phyloP scores from a whole-genome alignment of 1,140 invertebrate genomes.

The Epicauta chinensis region DNA sequence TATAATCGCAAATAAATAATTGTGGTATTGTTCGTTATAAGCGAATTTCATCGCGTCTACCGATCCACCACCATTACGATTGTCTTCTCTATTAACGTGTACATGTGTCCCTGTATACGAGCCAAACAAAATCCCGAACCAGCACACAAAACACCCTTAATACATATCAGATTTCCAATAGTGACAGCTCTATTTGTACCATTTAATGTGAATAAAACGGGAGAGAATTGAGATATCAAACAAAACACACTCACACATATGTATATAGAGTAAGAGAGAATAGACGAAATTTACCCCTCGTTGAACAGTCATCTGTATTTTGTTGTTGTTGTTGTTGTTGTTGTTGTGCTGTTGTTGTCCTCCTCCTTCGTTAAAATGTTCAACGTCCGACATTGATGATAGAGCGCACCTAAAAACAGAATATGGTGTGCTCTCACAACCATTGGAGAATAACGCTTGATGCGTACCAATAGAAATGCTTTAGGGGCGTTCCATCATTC shows the following conservation, averaged over 20 bases:
- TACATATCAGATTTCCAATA: constrained; percentile 25
- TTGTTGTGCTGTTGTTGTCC: neutral
- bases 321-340: neutral
- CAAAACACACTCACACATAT: no score
- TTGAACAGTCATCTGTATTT: constrained; percentile 15
- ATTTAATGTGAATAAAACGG: constrained; percentile 14
- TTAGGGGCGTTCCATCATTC: constrained; percentile 3
- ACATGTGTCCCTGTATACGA: no score
- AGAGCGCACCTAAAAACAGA: neutral
- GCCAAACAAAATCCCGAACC: no score
- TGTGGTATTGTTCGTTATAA: no score
- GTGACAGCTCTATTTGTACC: constrained; percentile 30
- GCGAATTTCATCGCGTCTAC: no score
- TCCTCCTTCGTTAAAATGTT: neutral
- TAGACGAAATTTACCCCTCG: constrained; percentile 20
- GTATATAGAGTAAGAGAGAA: constrained; percentile 4
- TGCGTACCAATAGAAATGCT: constrained; percentile 4
- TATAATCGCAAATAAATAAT: no score
- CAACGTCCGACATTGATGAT: constrained; percentile 4
- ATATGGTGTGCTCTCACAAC: neutral
- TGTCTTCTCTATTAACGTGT: no score
- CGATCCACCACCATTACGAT: no score
- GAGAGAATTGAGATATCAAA: no score
- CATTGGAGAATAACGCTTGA: constrained; percentile 5
- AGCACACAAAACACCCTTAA: constrained; percentile 14